Evolutionary conservation across 2,888 invertebrate genomes (phyloP).

Genomic region (Omphaloscelis lunosa): DNA sequence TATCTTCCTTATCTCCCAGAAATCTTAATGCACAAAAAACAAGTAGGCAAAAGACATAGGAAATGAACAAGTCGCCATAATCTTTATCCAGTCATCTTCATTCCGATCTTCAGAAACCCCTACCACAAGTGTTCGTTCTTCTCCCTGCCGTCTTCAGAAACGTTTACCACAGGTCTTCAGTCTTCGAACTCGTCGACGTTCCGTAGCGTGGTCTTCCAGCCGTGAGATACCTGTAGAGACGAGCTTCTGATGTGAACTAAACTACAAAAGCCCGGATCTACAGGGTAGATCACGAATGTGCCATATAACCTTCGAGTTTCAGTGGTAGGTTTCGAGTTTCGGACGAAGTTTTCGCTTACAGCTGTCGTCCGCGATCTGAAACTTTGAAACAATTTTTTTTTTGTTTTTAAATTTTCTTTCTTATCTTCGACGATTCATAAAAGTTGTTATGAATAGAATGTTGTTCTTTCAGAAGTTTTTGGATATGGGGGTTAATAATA

Average conservation of each 20-base stretch:
- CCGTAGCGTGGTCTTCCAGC: conserved; percentile 96
- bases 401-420: conserved; percentile 48
- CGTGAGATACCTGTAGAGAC: conserved; percentile 99
- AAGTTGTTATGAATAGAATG: conserved; percentile 50
- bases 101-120: conserved; percentile 16
- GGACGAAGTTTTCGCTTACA: conserved; percentile 50
- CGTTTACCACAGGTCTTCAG: conserved; percentile 45
- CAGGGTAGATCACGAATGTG: conserved; percentile 99
- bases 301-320: conserved; percentile 85
- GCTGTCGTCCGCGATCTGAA: conserved; percentile 54
- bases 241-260: conserved; percentile 98
- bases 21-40: not conserved
- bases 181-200: conserved; percentile 63
- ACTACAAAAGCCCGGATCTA: conserved; percentile 99
- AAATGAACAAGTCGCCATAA: conserved; percentile 10
- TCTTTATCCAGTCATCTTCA: not conserved
- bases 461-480: conserved; percentile 35
- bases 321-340: conserved; percentile 55
- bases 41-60: not conserved
- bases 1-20: not conserved
- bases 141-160: conserved; percentile 21
- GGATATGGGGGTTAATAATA: conserved; percentile 18
- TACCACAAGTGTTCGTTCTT: conserved; percentile 42
- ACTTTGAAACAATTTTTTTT: conserved; percentile 59
- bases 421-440: conserved; percentile 46